Base-by-base conservation (phyloP, 2,888 invertebrate genomes). In the Netelia melanura region DNA sequence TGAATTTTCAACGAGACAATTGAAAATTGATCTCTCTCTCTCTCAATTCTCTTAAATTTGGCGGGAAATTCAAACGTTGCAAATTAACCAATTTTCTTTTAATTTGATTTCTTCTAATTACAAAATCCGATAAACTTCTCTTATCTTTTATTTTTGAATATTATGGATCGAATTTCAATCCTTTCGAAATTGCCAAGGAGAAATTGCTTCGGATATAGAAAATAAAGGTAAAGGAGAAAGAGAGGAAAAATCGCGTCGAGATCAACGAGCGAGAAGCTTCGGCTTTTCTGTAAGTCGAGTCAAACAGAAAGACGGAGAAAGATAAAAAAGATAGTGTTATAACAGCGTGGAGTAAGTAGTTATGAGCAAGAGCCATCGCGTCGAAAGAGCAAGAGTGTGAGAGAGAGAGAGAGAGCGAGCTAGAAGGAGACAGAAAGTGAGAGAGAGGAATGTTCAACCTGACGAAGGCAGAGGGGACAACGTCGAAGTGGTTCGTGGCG, bases 371-470 rank as follows among this genome's bases (percentile, higher is more conserved):
- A 80, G 68, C 9, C 54, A 72, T 74, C 70, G 81, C 70, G 54
- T 61, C 78, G 81, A 77, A 86, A 85, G 81, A 84, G 81, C 75
- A 80, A 83, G 65, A 79, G 76, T 71, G 76, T 82, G 61, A 85
- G 88, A 76, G 81, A 82, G 74, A 77, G 65, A 56, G 70, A 67
- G 74, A 61, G 74, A 65, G 71, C 58, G 65, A 65, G 81, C 75
- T 62, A 54, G 75, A 62, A 85, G 87, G 77, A 83, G 81, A 83
- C 78, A 62, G 67, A 72, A 65, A 30, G 75, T 78, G 54, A 62
- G 68, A 61, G 56, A 30, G 67, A 75, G 80, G 83, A 83, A 83
- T 79, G 81, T 81, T 83, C 75, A 62, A 43, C 65, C 17, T 44
- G 23, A 65, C 43, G 68, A 70, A 76, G 75, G 71, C 71, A 52